Evolutionary conservation across 2,797 vertebrate genomes (phyloP).

Genomic region (Aulostomus chinensis): DNA sequence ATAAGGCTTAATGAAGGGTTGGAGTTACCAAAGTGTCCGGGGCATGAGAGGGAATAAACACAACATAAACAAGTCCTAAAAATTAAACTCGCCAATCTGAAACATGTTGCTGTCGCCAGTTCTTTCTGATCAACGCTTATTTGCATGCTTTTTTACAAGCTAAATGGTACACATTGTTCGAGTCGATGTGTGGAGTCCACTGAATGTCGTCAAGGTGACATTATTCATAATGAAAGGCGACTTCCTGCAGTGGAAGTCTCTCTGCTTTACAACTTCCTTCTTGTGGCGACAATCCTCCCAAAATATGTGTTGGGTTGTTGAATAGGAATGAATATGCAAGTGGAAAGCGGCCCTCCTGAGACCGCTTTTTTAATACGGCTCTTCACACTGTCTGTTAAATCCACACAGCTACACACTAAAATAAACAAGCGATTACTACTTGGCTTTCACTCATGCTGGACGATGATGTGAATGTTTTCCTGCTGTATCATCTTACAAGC

Average conservation of each 20-base stretch:
- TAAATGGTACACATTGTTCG: slow-evolving; percentile 17
- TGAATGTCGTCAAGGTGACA: slow-evolving; percentile 76
- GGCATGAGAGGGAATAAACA: slow-evolving; percentile 78
- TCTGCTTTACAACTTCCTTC: slow-evolving; percentile 85
- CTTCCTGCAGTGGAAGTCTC: slow-evolving; percentile 79
- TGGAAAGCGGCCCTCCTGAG: slow-evolving; percentile 39
- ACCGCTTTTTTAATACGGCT: slow-evolving; percentile 12
- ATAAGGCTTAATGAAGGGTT: slow-evolving; percentile 81
- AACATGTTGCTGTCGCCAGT: slow-evolving; percentile 44
- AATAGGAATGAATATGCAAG: slow-evolving; percentile 75
- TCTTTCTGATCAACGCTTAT: slow-evolving; percentile 8
- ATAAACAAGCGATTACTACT: slow-evolving; percentile 30
- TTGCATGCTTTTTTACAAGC: slow-evolving; percentile 1
- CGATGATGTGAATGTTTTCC: slow-evolving; percentile 49
- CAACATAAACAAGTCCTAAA: slow-evolving; percentile 81
- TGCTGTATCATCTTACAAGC: slow-evolving; percentile 31
- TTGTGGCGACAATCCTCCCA: slow-evolving; percentile 79
- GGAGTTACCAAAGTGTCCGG: slow-evolving; percentile 73
- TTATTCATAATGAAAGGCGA: slow-evolving; percentile 73
- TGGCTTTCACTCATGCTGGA: slow-evolving; percentile 32
- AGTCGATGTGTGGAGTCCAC: slow-evolving; percentile 33
- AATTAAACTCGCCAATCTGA: slow-evolving; percentile 65
- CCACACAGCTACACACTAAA: slow-evolving; percentile 3
- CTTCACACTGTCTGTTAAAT: slow-evolving; percentile 15
- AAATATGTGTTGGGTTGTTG: slow-evolving; percentile 79